Evolutionary conservation across 2,888 invertebrate genomes (phyloP), one percentile per base, ranked within the genome.

Genomic region (Blera fallax): DNA sequence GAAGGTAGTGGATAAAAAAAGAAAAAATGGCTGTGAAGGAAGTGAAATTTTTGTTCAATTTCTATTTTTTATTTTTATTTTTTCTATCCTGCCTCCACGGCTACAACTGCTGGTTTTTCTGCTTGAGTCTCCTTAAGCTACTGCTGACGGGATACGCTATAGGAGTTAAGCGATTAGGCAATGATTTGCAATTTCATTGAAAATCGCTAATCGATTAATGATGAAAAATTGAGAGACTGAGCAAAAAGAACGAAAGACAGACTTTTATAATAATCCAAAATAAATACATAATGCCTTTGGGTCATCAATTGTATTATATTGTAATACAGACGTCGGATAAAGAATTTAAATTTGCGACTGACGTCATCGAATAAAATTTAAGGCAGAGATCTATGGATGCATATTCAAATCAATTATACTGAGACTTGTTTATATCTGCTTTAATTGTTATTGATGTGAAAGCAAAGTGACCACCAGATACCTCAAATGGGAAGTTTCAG

Each of bases 101-200:
- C 14, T 67, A 18, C 54, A n/a, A 14, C 24, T 18, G 56, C 37
- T 64, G 45, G 54, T 64, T 79, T 34, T 79, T 16, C 64, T 32
- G 18, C 70, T 37, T 37, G 27, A 67, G 62, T 52, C 32, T 50
- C 18, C 43, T 21, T 76, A 67, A 76, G 69, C 70, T 34, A 62
- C 24, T 74, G 60, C 37, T 43, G 73, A 56, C 64, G 54, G 73
- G 40, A 62, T 50, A 64, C 29, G 40, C 32, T 24, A 56, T 67
- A 72, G 78, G 65, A 72, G 60, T 67, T 37, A 54, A 87, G 72
- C 87, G 88, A 87, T 87, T 87, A 88, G 88, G 83, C 34, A 60
- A 87, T 88, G 88, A 88, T 83, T 87, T 88, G 88, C 87, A 88
- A 87, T 88, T 87, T 81, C 67, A 83, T 83, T 87, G 67, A 78